A percentile compares a stretch with the other conserved stretches of the same genome.
Conservation (phyloP, 2,888 invertebrate species). For the Orthosia cruda region DNA sequence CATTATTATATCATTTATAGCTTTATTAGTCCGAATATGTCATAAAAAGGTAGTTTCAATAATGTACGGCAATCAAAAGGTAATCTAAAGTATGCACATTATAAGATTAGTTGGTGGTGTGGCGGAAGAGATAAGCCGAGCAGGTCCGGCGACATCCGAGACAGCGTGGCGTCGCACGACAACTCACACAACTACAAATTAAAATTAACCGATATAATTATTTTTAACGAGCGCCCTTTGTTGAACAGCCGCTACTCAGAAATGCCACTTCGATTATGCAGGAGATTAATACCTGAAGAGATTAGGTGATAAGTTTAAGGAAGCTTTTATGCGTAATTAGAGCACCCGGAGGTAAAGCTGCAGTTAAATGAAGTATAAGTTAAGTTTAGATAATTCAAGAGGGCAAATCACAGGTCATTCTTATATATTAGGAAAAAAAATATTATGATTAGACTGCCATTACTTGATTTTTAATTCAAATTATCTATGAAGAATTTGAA, state of each 20-base stretch:
- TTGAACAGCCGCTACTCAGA: conserved; percentile 72
- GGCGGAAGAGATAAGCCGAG: conserved; percentile 71
- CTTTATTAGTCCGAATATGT: conserved; percentile 42
- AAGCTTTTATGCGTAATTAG: conserved; percentile 57
- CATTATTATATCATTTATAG: conserved; percentile 39
- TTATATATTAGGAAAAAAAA: too few relatives aligned
- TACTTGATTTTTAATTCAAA: too few relatives aligned
- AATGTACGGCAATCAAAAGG: conserved; percentile 52
- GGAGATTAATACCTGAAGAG: conserved; percentile 55
- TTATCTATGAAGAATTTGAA: too few relatives aligned
- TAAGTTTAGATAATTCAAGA: neutral
- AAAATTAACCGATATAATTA: conserved; percentile 77
- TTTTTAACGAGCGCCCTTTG: conserved; percentile 78
- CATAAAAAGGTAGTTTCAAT: conserved; percentile 49
- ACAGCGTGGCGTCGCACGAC: conserved; percentile 82
- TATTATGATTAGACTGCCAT: too few relatives aligned
- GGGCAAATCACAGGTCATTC: neutral
- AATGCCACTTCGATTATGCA: conserved; percentile 62
- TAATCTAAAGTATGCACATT: conserved; percentile 63
- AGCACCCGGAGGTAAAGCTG: conserved; percentile 9
- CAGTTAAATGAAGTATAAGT: conserved; percentile 5
- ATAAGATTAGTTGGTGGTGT: conserved; percentile 67
- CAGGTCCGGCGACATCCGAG: conserved; percentile 73
- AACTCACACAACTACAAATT: conserved; percentile 67
- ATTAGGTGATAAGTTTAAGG: conserved; percentile 60